Conservation (phyloP, 2,888 invertebrate genomes). For the Macaria notata region DNA sequence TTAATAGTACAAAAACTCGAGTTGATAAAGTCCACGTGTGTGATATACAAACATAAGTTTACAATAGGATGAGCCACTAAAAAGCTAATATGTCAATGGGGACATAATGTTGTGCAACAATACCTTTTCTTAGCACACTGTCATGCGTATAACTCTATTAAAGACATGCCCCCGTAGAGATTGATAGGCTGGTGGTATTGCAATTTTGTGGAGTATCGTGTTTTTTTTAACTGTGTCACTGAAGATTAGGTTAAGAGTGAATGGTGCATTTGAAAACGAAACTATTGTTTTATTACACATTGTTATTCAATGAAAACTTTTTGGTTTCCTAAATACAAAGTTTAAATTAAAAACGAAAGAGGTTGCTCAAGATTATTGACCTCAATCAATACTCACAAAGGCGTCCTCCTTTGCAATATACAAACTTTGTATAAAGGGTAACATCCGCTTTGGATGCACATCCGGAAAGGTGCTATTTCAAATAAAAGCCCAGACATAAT, state of each 20-base stretch:
- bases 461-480: conserved; percentile 78
- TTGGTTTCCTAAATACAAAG: neutral
- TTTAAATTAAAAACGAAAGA: neutral
- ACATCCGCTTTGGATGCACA: conserved; percentile 71
- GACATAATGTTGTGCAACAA: conserved; percentile 68
- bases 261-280: no score
- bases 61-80: conserved; percentile 59
- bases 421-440: conserved; percentile 50
- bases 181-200: conserved; percentile 55
- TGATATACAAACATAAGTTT: conserved; percentile 42
- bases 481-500: conserved; percentile 73
- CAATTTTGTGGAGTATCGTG: conserved; percentile 12
- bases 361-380: conserved; percentile 8
- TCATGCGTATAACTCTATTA: conserved; percentile 74
- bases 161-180: conserved; percentile 64
- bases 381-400: conserved; percentile 26
- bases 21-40: conserved; percentile 41
- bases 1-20: conserved; percentile 8
- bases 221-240: no score
- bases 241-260: no score
- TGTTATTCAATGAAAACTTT: no score
- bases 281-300: no score
- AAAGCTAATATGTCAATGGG: conserved; percentile 72
- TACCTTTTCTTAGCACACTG: conserved; percentile 53
- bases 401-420: conserved; percentile 46